phyloP scores from a whole-genome alignment of 2,113 vertebrate genomes.

The Perca fluviatilis region DNA sequence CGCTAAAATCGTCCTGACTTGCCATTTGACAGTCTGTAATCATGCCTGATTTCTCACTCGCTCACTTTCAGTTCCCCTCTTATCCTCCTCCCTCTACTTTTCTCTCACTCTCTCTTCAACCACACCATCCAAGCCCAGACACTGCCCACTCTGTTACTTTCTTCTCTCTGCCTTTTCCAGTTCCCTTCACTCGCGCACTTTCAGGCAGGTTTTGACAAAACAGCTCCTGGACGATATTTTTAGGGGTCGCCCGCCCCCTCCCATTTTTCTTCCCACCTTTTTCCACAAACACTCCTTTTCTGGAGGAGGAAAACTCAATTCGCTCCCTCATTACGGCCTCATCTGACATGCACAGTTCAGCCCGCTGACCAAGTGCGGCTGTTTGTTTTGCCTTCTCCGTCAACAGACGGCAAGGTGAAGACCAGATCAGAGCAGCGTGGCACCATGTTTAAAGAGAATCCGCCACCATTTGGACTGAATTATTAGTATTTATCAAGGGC shows the following conservation, averaged over 20 bases:
- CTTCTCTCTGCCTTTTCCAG: background rate
- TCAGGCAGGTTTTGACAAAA: constrained; percentile 39
- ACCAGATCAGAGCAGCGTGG: constrained; percentile 20
- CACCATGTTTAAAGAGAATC: constrained; percentile 10
- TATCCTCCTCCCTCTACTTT: background rate
- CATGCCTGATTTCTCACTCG: constrained; percentile 45
- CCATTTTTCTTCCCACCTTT: constrained; percentile 66
- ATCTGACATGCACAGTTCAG: constrained; percentile 30
- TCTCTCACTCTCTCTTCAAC: background rate
- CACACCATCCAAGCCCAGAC: constrained; percentile 25
- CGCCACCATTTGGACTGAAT: background rate
- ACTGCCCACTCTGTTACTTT: constrained; percentile 53
- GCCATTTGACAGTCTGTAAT: constrained; percentile 57
- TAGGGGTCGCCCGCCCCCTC: constrained; percentile 54
- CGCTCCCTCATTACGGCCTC: constrained; percentile 51
- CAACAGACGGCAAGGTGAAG: constrained; percentile 22
- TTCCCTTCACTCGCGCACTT: background rate
- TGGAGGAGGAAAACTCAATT: constrained; percentile 59
- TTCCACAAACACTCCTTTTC: constrained; percentile 75
- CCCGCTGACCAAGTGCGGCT: constrained; percentile 29
- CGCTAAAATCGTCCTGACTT: constrained; percentile 53
- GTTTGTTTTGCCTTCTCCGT: constrained; percentile 33
- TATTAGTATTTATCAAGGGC: no score
- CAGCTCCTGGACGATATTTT: constrained; percentile 69
- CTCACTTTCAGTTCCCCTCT: constrained; percentile 51